Base-by-base conservation (phyloP, 2,888 invertebrate genomes). In the Nemotelus pantherinus region DNA sequence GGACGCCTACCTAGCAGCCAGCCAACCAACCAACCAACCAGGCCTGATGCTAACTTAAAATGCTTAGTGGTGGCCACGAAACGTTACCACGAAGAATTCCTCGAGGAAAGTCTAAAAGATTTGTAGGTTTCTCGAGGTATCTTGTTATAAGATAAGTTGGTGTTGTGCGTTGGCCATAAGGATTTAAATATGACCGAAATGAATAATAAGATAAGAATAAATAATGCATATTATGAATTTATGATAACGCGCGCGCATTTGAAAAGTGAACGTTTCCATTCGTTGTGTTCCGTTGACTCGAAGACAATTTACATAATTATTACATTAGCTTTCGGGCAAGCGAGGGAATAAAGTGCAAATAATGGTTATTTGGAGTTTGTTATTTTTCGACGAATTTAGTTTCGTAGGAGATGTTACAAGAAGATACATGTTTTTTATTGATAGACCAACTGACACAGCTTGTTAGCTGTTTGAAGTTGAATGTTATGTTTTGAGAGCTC, bases 131-230 rank as follows among this genome's bases (percentile, higher is more conserved):
- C 48, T 68, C 48, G n/a, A 74, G 48, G 74, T 74, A 48, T 74
- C 74, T 48, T 74, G 70, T 70, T 70, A 55, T 39, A 41, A 55
- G 70, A 70, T 70, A 70, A 70, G 70, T 41, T 70, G 43, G 70
- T 63, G 74, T 74, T 74, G 63, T 74, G 74, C 74, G 60, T 41
- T 48, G 50, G 48, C 74, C 60, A 74, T 74, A 60, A 60, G 74
- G 74, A 74, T 74, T 74, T 63, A 74, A 74, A 74, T 74, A 74
- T 74, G 63, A 47, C 74, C 71, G 57, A 63, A 74, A 74, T 74
- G 74, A 74, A 74, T 74, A 74, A 74, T 74, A 74, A 74, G 74
- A 74, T 74, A 74, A 74, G 74, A 74, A 74, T 74, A 74, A 74
- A 74, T 74, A 74, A 74, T 74, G 74, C 74, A 74, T 70, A 70